phyloP scores from a whole-genome alignment of 2,797 vertebrate species.

The Lagorchestes hirsutus region DNA sequence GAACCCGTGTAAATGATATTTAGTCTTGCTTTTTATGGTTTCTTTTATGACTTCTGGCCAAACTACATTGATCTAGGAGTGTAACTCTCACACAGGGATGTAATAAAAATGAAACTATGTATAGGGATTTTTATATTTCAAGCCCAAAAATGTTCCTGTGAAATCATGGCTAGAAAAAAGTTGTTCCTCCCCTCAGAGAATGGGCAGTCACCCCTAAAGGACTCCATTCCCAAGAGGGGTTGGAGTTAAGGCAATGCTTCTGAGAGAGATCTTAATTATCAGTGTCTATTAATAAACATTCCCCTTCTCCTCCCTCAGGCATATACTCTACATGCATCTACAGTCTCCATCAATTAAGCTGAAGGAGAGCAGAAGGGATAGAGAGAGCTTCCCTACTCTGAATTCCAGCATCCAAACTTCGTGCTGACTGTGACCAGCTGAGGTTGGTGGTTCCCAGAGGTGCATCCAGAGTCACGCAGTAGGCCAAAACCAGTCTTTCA shows the following conservation, averaged over 20 bases:
- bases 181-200: not conserved
- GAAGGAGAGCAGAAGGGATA: not conserved
- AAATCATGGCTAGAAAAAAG: not conserved
- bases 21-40: not conserved
- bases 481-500: not conserved
- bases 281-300: not conserved
- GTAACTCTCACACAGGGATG: not conserved
- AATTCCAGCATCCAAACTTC: not conserved
- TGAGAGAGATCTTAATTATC: not conserved
- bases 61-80: not conserved
- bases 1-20: not conserved
- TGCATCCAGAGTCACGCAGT: not conserved
- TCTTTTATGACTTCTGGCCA: constrained; percentile 2
- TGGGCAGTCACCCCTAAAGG: not conserved
- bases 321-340: not conserved
- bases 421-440: not conserved
- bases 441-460: not conserved
- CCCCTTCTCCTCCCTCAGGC: not conserved
- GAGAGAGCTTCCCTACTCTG: not conserved
- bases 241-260: not conserved
- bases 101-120: not conserved
- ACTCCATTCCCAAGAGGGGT: not conserved
- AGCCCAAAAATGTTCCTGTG: not conserved
- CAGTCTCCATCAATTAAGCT: not conserved
- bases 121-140: not conserved